Base-by-base conservation (phyloP, 2,797 vertebrate genomes). In the Acomys russatus region DNA sequence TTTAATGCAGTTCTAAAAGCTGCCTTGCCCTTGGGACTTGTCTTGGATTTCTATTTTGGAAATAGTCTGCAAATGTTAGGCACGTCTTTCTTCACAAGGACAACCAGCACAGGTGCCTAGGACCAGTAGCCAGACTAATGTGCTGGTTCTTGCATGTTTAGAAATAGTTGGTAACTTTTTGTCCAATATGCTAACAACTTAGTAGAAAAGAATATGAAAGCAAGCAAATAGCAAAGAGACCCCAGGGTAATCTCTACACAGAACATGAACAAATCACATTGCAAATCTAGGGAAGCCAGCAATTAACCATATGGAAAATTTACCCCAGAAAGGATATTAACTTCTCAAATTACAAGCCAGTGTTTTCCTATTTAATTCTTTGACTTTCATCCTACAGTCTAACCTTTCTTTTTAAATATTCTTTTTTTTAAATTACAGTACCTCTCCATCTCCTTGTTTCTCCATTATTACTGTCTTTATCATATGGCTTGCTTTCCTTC, bases 221-320 rank as follows among this genome's bases (percentile, higher is more conserved):
- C 14, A 96, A 93, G 71, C 59, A 86, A 93, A 78, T 56, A 49
- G 5, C 7, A 94, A 79, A 92, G 77, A 96, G 76, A 30, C 35
- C 22, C 22, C 22, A 83, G n/a, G 84, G 22, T 38, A 92, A 91
- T 76, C 44, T 73, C 30, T 70, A n/a, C 23, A 82, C 18, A 33
- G 73, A 93, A 3, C 49, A 56, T 23, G 7, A 51, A 56, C 15
- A 76, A 77, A 90, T 88, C 49, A 83, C 2, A 84, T 35, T 76
- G 86, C 91, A 90, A 92, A 86, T 93, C 18, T 54, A 78, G 51
- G 88, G 20, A 94, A 64, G 9, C 11, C 35, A 76, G 38, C 3
- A 28, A 94, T 87, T 95, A 97, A 49, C 85, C 73, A 63, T 54
- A 73, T 84, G 44, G 74, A 91, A 82, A 88, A 33, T 38, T 92